These are phyloP conservation scores for Uropetala carovei DNA, from an alignment of 2,888 invertebrate species.

Conservation along the genomic window DNA sequence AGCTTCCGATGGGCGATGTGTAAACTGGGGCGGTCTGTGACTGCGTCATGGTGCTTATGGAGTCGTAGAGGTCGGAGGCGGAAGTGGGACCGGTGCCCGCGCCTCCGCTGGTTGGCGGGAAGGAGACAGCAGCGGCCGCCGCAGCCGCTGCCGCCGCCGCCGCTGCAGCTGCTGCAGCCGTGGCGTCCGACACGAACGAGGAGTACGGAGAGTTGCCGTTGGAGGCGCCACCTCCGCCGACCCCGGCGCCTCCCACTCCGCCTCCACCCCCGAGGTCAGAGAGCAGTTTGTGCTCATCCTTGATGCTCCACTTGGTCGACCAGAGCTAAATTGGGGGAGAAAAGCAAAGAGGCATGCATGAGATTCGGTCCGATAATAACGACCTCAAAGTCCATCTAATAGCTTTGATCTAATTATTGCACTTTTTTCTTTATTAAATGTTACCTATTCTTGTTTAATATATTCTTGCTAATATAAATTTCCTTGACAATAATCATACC, in stretches of 20 bases:
- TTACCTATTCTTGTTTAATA: too few relatives aligned
- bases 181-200: constrained; percentile 72
- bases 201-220: constrained; percentile 70
- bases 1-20: constrained; percentile 83
- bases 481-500: too few relatives aligned
- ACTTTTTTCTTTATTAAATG: too few relatives aligned
- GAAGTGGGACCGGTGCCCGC: constrained; percentile 71
- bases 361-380: too few relatives aligned
- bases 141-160: constrained; percentile 71
- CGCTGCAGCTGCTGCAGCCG: constrained; percentile 74
- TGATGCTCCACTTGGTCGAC: constrained; percentile 93
- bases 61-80: constrained; percentile 77
- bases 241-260: constrained; percentile 73
- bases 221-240: constrained; percentile 74
- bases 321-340: constrained; percentile 79
- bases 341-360: too few relatives aligned
- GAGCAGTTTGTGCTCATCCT: constrained; percentile 92
- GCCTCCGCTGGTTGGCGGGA: constrained; percentile 74
- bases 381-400: too few relatives aligned
- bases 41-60: constrained; percentile 85
- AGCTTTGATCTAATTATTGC: too few relatives aligned
- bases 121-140: constrained; percentile 72
- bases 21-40: constrained; percentile 83
- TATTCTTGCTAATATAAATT: too few relatives aligned
- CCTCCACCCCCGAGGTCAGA: constrained; percentile 85